Evolutionary conservation across 2,113 vertebrate species (phyloP), one percentile per base, ranked within the genome.

Genomic region (Hippocampus mohnikei): DNA sequence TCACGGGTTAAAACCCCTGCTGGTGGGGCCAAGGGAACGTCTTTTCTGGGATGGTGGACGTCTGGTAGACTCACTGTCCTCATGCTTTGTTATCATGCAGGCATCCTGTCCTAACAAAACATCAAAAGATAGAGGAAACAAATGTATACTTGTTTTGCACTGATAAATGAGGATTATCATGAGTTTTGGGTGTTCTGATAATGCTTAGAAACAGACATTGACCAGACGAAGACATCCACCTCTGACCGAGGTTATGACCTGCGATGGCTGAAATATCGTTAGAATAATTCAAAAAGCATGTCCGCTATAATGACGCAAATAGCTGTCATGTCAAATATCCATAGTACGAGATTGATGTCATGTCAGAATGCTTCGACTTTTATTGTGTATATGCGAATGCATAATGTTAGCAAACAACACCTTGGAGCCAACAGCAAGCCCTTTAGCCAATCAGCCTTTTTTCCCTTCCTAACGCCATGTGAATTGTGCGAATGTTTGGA

Each of bases 401-500:
- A 73, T 70, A 68, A 59, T 69, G 13, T 21, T 8, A 66, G 81
- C 79, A 76, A 81, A 84, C 71, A 65, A 44, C 73, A 42, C 12
- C 62, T 65, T 46, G 63, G 25, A 21, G 41, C 63, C 61, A 50
- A 21, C 65, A 69, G 33, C 69, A 59, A 33, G 7, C 74, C 66
- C 82, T 70, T 15, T 55, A 48, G 27, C 23, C n/a, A 2, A 23
- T 61, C 76, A 69, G 71, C 77, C 73, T 65, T 70, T 18, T 65
- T 79, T 81, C 70, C 70, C 77, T 79, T 85, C 82, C 86, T 86
- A 82, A 77, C 84, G 74, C 85, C 68, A 72, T 83, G 80, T 82
- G 81, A 84, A 79, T 92, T 92, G 89, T 93, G 92, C 88, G 92
- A 93, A 91, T 91, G 90, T 90, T 91, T 82, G 88, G 91, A 94